Base-by-base conservation (phyloP, 2,797 vertebrate species). In the Mastacembelus armatus region DNA sequence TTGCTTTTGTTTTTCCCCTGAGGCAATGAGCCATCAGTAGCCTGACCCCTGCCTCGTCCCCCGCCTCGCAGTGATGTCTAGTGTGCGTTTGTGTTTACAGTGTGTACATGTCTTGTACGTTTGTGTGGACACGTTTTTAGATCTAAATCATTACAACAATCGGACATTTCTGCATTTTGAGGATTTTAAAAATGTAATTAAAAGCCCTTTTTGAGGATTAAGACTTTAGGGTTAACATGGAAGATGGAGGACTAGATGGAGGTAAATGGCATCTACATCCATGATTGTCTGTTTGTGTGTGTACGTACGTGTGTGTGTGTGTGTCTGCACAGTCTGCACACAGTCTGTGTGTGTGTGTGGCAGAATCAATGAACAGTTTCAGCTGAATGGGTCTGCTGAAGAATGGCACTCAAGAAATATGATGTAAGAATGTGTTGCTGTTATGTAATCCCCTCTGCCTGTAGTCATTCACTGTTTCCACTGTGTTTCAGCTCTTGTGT, bases 351-450 rank as follows among this genome's bases (percentile, higher is more conserved):
- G 29, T 67, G 39, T 60, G n/a, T 30, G 24, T 18, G 36, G 45
- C 16, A 42, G 66, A 68, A 66, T 82, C 62, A 82, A 60, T 78
- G 64, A 78, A 18, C 8, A 10, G 27, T 40, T 77, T 56, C 47
- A 58, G 68, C 49, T 85, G 67, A 85, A 79, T 74, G 79, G 61
- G 45, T 42, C 72, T 38, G 66, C 40, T 75, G 49, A 84, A 70
- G 69, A 89, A 59, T 77, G 78, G 81, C 79, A 83, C 83, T 83
- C 48, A 77, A 68, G 59, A 69, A 81, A 81, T 56, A 76, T 90
- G 84, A 88, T 89, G 87, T 85, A 90, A 88, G 78, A 83, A 81
- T 77, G 81, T 76, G 74, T 80, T 61, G 50, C 57, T 60, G 60
- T 78, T 86, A 88, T 61, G 32, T 87, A 91, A 91, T 80, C 56